phyloP scores from a whole-genome alignment of 1,140 invertebrate genomes.

The Achroia grisella region DNA sequence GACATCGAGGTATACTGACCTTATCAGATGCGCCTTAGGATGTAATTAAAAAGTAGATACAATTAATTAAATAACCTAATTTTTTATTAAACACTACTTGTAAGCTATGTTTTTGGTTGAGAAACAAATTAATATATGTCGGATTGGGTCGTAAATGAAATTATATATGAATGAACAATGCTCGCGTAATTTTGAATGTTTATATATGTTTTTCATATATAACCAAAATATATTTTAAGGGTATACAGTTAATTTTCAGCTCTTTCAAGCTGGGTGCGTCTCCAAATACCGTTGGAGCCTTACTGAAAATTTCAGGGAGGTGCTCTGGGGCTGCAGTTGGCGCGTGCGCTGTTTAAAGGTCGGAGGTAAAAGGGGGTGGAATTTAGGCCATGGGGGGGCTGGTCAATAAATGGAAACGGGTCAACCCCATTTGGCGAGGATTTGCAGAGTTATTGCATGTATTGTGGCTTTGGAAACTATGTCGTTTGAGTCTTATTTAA shows the following conservation, averaged over 20 bases:
- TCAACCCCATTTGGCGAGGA: not conserved
- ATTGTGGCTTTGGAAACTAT: too few relatives aligned
- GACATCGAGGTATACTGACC: constrained; percentile 4
- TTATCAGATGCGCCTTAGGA: constrained; percentile 1
- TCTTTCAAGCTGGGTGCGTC: not conserved
- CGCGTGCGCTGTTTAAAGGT: constrained; percentile 55
- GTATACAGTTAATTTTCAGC: constrained; percentile 1
- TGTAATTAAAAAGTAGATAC: not conserved
- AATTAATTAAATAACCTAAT: constrained; percentile 5
- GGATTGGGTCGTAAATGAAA: constrained; percentile 40
- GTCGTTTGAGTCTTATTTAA: too few relatives aligned
- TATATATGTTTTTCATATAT: constrained; percentile 61
- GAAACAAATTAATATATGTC: constrained; percentile 56
- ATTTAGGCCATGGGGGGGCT: constrained; percentile 13
- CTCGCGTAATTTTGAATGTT: constrained; percentile 20
- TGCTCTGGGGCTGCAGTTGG: constrained; percentile 15
- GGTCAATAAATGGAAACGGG: constrained; percentile 3
- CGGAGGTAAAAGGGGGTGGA: constrained; percentile 30
- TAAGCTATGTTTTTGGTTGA: constrained; percentile 67
- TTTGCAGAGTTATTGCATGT: too few relatives aligned
- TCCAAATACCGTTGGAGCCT: constrained; percentile 12
- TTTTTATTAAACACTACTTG: constrained; percentile 43
- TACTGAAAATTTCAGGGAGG: constrained; percentile 25
- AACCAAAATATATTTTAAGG: constrained; percentile 10
- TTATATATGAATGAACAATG: constrained; percentile 15